These are phyloP conservation scores for Rhagologus leucostigma DNA, from an alignment of 2,113 vertebrate species.

Conservation along the genomic window DNA sequence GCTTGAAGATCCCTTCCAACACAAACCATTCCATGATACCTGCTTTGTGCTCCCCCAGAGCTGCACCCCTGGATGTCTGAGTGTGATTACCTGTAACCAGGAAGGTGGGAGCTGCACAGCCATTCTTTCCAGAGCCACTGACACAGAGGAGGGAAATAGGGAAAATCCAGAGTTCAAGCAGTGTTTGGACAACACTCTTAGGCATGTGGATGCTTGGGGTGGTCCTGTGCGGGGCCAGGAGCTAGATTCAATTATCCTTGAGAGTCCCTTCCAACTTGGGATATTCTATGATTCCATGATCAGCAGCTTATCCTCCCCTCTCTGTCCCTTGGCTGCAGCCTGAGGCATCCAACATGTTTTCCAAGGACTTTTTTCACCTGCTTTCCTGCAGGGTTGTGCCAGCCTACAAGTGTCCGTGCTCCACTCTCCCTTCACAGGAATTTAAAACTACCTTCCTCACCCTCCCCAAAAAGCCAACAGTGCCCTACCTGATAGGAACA, in stretches of 20 bases:
- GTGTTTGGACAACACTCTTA: not conserved
- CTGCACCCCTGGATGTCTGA: not conserved
- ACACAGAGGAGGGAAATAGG: not conserved
- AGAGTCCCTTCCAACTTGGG: not conserved
- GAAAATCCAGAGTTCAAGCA: not conserved
- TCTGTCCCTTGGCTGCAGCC: not conserved
- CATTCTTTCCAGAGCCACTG: accelerated
- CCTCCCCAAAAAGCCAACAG: not conserved
- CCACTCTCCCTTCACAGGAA: accelerated
- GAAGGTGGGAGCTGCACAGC: not conserved
- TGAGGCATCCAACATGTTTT: not conserved
- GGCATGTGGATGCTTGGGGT: not conserved
- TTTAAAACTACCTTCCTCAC: not conserved
- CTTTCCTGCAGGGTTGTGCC: not conserved
- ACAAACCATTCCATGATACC: not conserved
- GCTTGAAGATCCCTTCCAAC: not conserved
- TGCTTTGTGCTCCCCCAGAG: not conserved
- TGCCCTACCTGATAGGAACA: not conserved
- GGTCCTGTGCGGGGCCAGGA: not conserved
- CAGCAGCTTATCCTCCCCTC: not conserved
- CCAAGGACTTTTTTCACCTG: not conserved
- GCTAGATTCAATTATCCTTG: not conserved
- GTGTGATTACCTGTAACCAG: not conserved
- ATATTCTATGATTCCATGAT: not conserved
- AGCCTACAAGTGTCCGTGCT: accelerated